Conservation (phyloP, 2,113 vertebrate genomes). For the Syrmaticus mikado region DNA sequence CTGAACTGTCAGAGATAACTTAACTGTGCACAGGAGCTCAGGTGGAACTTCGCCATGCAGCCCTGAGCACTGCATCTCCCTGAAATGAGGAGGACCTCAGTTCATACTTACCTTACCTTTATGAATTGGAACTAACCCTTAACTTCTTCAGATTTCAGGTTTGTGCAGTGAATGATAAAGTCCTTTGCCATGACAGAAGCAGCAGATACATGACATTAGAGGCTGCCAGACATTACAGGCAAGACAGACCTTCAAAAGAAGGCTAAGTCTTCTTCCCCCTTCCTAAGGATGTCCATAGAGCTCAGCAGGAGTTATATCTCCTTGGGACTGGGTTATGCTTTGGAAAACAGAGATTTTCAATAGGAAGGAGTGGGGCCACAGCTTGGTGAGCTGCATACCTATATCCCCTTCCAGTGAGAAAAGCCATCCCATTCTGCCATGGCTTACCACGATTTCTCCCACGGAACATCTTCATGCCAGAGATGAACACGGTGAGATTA, state of each 20-base stretch:
- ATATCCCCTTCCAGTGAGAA: neutral
- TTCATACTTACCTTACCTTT: neutral
- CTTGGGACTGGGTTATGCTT: neutral
- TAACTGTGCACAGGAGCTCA: neutral
- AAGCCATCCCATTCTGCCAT: neutral
- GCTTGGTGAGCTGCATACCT: neutral
- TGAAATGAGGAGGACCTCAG: neutral
- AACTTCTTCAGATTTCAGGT: neutral
- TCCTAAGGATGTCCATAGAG: neutral
- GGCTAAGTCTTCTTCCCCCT: neutral
- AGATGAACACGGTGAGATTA: neutral
- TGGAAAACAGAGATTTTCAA: neutral
- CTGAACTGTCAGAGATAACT: neutral
- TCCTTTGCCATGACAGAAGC: neutral
- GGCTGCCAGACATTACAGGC: too few species aligned
- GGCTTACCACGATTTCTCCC: neutral
- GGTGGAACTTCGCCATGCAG: neutral
- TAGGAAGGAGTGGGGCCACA: neutral
- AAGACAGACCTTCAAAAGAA: neutral
- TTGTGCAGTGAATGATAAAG: neutral
- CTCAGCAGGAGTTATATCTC: neutral
- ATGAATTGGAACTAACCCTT: neutral
- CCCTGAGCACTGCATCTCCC: neutral
- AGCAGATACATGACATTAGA: rapidly evolving
- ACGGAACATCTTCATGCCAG: neutral